phyloP scores from a whole-genome alignment of 2,797 vertebrate genomes.

The Choloepus didactylus region DNA sequence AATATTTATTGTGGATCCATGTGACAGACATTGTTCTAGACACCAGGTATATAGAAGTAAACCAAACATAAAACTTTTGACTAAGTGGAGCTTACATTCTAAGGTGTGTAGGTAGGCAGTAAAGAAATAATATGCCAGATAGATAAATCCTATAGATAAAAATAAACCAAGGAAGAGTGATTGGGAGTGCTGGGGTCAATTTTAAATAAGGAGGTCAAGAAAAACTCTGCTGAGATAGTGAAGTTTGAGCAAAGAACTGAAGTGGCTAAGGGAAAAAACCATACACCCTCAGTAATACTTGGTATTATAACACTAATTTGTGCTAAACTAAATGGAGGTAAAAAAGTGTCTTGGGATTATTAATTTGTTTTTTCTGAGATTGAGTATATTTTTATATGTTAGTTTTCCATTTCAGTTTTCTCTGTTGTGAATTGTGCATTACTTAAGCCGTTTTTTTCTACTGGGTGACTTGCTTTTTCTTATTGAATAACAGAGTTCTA shows the following conservation, averaged over 20 bases:
- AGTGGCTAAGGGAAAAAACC: neutral
- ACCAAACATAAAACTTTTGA: neutral
- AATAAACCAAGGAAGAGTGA: neutral
- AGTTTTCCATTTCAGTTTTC: constrained; percentile 30
- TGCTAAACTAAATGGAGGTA: neutral
- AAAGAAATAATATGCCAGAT: neutral
- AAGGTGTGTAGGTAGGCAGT: neutral
- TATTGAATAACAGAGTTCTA: neutral
- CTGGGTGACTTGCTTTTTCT: neutral
- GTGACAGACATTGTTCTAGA: constrained; percentile 4
- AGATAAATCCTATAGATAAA: neutral
- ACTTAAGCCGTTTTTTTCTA: constrained; percentile 55
- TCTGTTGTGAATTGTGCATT: neutral
- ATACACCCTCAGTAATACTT: neutral
- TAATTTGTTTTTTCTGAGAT: neutral
- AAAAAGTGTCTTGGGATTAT: neutral
- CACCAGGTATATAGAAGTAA: neutral
- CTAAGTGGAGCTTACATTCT: constrained; percentile 23
- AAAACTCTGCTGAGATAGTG: neutral
- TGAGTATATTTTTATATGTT: neutral
- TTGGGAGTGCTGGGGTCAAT: neutral
- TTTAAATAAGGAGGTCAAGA: neutral
- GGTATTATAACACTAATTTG: neutral
- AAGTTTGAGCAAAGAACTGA: neutral
- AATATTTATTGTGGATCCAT: neutral